Evolutionary conservation across 1,140 invertebrate species (phyloP).

Genomic region (Drosophila triauraria): DNA sequence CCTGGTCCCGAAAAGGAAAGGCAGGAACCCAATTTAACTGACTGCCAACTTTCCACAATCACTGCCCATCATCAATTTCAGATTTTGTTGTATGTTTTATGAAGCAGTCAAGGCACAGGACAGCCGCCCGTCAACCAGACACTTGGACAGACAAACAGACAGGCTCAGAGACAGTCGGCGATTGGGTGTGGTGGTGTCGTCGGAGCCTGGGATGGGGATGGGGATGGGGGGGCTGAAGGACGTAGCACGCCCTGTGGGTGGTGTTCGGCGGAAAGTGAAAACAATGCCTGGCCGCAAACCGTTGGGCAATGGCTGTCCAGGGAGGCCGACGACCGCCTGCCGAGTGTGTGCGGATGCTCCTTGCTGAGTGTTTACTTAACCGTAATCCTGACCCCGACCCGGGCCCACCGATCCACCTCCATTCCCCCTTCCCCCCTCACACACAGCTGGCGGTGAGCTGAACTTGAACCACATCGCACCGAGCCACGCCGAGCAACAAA

Average conservation of each 20-base stretch:
- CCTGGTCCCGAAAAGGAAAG: constrained; percentile 43
- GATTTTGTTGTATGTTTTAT: constrained; percentile 84
- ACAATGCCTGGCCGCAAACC: constrained; percentile 73
- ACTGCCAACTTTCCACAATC: constrained; percentile 83
- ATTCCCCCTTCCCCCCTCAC: not conserved
- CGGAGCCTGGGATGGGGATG: not conserved
- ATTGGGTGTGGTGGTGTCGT: constrained; percentile 14
- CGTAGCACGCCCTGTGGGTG: constrained; percentile 5
- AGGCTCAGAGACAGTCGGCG: constrained; percentile 38
- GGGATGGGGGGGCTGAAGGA: not conserved
- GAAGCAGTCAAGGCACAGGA: constrained; percentile 61
- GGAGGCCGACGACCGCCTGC: constrained; percentile 53
- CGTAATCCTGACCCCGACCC: constrained; percentile 64
- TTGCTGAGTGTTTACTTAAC: constrained; percentile 78
- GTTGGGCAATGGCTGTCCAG: constrained; percentile 65
- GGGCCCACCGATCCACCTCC: constrained; percentile 8
- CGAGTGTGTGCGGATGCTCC: constrained; percentile 55
- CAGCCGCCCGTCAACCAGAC: constrained; percentile 56
- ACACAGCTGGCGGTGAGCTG: constrained; percentile 35
- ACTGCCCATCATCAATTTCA: constrained; percentile 83
- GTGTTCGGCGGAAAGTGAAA: constrained; percentile 65
- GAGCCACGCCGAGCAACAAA: constrained; percentile 46
- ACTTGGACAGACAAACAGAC: constrained; percentile 52
- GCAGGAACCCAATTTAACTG: constrained; percentile 81
- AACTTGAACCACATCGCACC: constrained; percentile 67